These are phyloP conservation scores for Hoplostethus atlanticus DNA, from an alignment of 2,797 vertebrate species.

Conservation along the genomic window DNA sequence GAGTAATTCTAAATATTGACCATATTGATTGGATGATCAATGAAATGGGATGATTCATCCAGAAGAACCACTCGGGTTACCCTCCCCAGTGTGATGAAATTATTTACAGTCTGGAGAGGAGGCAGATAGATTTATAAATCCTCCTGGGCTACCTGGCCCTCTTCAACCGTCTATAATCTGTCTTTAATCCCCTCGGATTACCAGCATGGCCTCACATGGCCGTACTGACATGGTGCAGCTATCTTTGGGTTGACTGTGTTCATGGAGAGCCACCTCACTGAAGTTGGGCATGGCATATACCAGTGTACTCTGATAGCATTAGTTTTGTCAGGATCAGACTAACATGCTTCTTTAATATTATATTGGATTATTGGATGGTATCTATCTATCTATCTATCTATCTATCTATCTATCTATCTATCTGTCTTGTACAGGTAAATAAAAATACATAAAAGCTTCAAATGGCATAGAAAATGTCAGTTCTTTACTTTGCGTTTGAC, in stretches of 20 bases:
- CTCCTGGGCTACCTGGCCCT: conserved; percentile 43
- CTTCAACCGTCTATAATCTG: conserved; percentile 71
- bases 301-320: background rate
- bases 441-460: no score
- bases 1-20: no score
- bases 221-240: conserved; percentile 26
- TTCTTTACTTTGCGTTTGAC: no score
- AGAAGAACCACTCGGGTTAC: background rate
- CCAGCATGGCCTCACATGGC: conserved; percentile 41
- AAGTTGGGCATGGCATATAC: conserved; percentile 21
- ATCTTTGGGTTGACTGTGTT: conserved; percentile 19
- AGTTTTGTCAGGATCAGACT: background rate
- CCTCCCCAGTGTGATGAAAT: no score
- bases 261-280: conserved; percentile 14
- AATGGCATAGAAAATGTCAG: background rate
- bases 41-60: background rate
- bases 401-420: no score
- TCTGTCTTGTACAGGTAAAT: no score
- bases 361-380: background rate
- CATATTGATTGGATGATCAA: no score
- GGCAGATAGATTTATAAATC: conserved; percentile 37
- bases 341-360: background rate
- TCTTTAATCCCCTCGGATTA: conserved; percentile 78
- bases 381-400: no score
- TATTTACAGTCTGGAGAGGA: conserved; percentile 24